phyloP scores from a whole-genome alignment of 2,888 invertebrate species.

The Lepidochitona cinerea region DNA sequence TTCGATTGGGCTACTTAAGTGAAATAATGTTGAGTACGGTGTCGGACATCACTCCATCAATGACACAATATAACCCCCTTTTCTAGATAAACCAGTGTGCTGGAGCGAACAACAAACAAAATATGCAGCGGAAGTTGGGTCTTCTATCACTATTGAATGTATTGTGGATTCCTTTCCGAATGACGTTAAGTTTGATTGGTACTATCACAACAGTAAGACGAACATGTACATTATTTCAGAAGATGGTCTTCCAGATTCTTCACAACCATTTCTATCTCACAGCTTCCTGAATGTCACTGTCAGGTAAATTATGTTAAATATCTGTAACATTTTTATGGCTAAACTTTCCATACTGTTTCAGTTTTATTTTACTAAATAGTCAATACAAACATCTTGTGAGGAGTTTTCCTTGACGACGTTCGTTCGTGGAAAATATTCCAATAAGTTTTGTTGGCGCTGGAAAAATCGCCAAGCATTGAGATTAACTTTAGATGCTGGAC shows the following conservation, averaged over 20 bases:
- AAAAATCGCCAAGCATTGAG: no score
- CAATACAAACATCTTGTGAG: no score
- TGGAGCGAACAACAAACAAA: not conserved
- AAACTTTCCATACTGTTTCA: no score
- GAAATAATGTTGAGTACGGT: not conserved
- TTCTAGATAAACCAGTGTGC: not conserved
- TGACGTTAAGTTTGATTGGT: not conserved
- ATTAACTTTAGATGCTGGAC: no score
- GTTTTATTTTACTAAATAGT: no score
- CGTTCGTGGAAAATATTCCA: no score
- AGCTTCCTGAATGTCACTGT: not conserved
- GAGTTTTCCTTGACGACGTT: no score
- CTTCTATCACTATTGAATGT: not conserved
- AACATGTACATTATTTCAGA: not conserved
- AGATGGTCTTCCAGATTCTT: not conserved
- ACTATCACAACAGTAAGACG: not conserved
- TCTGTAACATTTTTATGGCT: no score
- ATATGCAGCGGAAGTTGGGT: not conserved
- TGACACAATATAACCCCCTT: not conserved
- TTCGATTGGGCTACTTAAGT: no score
- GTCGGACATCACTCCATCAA: not conserved
- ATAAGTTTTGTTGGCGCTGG: no score
- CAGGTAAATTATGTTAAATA: no score
- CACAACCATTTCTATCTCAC: not conserved
- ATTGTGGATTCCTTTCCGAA: not conserved